Evolutionary conservation across 2,888 invertebrate species (phyloP), one percentile per base, ranked within the genome.

Genomic region (Eueremaeus valkanovi): DNA sequence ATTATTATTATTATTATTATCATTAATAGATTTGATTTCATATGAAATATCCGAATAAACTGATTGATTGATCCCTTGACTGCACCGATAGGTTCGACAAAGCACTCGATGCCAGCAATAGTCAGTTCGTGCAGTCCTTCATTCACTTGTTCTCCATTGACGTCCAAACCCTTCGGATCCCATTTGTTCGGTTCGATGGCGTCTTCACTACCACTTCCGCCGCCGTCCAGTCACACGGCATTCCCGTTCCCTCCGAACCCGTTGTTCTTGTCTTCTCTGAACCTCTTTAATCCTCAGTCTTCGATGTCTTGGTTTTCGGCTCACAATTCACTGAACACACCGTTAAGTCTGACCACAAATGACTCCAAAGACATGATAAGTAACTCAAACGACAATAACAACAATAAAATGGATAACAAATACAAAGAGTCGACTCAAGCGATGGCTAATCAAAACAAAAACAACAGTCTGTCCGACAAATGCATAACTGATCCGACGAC

Each of bases 221-320:
- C 11, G 21, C 45, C n/a, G 2, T 70, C 70, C 24, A 42, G 11
- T 21, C 68, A 68, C 21, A 75, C 75, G 13, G 75, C 75, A 3
- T 75, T 75, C 45, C 75, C 75, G 1, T 75, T 75, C 24, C 75
- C 75, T 16, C 75, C 75, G 6, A 75, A 68, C 36, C 75, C 75
- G 0, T 68, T 75, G 36, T 75, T 75, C 29, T 33, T 75, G 27
- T 66, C 74, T 0, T 42, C 74, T 18, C 40, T 51, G 16, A 55
- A 51, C 24, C 45, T 75, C 9, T 51, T 45, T 21, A 40, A 49
- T 40, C 68, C 66, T 27, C 74, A 74, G 18, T 16, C 45, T 21
- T 42, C 33, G 31, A 68, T 40, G 73, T 40, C 73, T 18, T 55
- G 58, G 73, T 66, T 58, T 74, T 70, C 70, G 5, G 18, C 33